phyloP scores from a whole-genome alignment of 1,140 invertebrate genomes.

The Arctopsyche grandis region DNA sequence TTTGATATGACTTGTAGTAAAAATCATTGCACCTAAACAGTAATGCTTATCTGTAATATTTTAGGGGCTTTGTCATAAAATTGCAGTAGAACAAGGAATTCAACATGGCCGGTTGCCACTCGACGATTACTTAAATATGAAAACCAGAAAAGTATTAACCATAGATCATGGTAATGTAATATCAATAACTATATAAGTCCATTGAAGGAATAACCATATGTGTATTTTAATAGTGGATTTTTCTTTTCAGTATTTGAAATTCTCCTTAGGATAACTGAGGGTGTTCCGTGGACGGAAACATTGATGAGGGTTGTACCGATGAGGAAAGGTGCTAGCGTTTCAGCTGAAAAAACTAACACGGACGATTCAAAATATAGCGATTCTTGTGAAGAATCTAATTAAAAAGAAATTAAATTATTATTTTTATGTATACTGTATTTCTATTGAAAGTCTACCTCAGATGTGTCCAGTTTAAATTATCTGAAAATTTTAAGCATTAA shows the following conservation, averaged over 20 bases:
- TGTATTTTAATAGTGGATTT: conserved; percentile 6
- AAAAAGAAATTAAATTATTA: no score
- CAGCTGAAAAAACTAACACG: conserved; percentile 51
- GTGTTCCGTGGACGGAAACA: conserved; percentile 85
- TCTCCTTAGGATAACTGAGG: conserved; percentile 80
- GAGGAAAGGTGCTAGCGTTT: conserved; percentile 75
- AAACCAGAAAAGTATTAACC: conserved; percentile 92
- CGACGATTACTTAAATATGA: conserved; percentile 90
- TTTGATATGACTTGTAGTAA: background rate
- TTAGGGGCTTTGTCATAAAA: conserved; percentile 85
- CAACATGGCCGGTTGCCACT: conserved; percentile 90
- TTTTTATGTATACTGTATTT: no score
- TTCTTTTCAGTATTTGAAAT: conserved; percentile 90
- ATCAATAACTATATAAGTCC: no score
- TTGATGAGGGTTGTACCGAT: conserved; percentile 83
- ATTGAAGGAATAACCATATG: conserved; percentile 31
- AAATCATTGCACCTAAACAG: background rate
- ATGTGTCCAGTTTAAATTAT: no score
- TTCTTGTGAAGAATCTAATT: no score
- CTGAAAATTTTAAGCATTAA: no score
- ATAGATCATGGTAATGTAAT: conserved; percentile 94
- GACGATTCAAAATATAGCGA: conserved; percentile 47
- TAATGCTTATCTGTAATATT: conserved; percentile 54
- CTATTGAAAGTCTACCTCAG: no score
- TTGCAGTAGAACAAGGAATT: conserved; percentile 82